A percentile compares a stretch with the other conserved stretches of the same genome.
Evolutionary conservation across 2,797 vertebrate species (phyloP).

Genomic region (Sebastes flavidus): DNA sequence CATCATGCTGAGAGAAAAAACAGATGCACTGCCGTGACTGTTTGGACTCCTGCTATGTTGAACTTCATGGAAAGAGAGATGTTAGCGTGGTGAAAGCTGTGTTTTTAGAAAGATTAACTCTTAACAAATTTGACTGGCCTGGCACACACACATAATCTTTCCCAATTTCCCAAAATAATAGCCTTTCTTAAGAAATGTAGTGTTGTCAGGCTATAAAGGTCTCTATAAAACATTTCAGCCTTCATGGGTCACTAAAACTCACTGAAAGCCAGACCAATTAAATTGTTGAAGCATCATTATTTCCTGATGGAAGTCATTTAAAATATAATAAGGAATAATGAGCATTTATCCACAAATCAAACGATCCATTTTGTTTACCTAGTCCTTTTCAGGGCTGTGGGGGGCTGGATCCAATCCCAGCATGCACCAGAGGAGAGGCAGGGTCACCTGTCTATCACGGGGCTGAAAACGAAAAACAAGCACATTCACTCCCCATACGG

Average conservation of each 20-base stretch:
- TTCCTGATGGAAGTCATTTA: neutral
- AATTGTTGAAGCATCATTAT: neutral
- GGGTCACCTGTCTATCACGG: neutral
- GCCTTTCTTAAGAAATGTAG: neutral
- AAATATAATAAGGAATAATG: neutral
- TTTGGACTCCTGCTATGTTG: conserved; percentile 34
- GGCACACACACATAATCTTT: neutral
- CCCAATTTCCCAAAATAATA: neutral
- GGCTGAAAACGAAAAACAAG: conserved; percentile 1
- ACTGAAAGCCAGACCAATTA: neutral
- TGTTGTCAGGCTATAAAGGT: neutral
- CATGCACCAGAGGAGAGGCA: neutral
- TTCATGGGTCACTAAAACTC: neutral
- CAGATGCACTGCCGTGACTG: conserved; percentile 70
- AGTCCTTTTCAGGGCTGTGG: neutral
- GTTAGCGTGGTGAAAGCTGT: neutral
- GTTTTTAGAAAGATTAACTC: conserved; percentile 28
- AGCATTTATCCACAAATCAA: neutral
- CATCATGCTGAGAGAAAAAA: conserved; percentile 77
- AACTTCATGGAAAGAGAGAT: conserved; percentile 40
- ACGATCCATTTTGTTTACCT: neutral
- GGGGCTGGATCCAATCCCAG: neutral
- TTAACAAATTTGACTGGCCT: neutral
- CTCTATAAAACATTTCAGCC: neutral
- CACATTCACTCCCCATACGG: neutral